Evolutionary conservation across 30 jellyfish, hydroid and myxozoan species (phyloP).

Genomic region (Pelagia noctiluca): DNA sequence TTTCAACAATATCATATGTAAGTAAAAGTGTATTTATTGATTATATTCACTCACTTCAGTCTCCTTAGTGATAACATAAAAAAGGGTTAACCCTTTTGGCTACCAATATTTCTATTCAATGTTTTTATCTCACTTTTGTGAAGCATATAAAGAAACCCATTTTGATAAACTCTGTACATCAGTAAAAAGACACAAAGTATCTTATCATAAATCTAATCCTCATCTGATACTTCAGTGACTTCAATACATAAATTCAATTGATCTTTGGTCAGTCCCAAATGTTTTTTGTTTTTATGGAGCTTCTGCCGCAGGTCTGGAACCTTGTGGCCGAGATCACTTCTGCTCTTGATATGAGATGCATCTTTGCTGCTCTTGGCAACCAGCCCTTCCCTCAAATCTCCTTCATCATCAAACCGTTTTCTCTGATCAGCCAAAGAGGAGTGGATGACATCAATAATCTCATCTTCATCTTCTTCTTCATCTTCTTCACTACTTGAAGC

Average conservation of each 20-base stretch:
- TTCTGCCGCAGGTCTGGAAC: conserved; percentile 38
- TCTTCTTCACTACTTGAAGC: conserved; percentile 53
- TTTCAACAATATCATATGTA: no score
- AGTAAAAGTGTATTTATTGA: no score
- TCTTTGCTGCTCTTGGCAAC: conserved; percentile 19
- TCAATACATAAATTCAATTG: conserved; percentile 82
- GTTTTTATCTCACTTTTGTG: no score
- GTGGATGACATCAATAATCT: background rate
- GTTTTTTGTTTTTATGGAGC: conserved; percentile 41
- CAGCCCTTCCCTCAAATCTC: conserved; percentile 36
- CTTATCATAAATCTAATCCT: conserved; percentile 51
- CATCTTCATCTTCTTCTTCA: conserved; percentile 29
- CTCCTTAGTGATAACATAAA: no score
- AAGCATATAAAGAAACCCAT: no score
- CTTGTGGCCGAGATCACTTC: background rate
- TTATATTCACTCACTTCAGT: no score
- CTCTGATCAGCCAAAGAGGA: no score
- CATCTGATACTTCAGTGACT: conserved; percentile 82
- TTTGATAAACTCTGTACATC: no score
- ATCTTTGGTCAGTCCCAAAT: conserved; percentile 66
- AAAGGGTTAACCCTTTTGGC: no score
- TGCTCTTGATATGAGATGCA: conserved; percentile 28
- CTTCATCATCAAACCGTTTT: background rate
- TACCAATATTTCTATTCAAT: no score
- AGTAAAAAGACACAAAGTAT: background rate